phyloP scores from a whole-genome alignment of 2,888 invertebrate species.

The Rhimphoctona megacephalus region DNA sequence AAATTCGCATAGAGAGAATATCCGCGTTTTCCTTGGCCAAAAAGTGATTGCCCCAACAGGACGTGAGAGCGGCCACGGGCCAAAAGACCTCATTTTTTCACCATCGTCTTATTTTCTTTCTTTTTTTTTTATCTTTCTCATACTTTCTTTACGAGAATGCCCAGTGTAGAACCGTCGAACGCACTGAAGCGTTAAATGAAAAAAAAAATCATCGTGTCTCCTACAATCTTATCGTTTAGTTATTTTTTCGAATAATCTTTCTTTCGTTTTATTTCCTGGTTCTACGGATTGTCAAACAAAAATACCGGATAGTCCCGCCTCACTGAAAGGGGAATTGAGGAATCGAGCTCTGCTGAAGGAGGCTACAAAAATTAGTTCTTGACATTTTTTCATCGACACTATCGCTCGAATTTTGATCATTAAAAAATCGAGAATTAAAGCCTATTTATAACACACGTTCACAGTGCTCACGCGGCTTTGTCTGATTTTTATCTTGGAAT shows the following conservation, averaged over 20 bases:
- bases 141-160: neutral
- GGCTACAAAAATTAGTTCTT: neutral
- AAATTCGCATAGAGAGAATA: slow-evolving; percentile 36
- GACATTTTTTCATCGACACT: no score
- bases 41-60: slow-evolving; percentile 49
- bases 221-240: neutral
- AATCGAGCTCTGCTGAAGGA: neutral
- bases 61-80: slow-evolving; percentile 55
- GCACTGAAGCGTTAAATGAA: slow-evolving; percentile 24
- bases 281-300: neutral
- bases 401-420: no score
- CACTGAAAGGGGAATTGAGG: neutral
- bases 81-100: slow-evolving; percentile 54
- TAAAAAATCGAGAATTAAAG: no score
- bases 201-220: neutral
- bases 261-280: neutral
- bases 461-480: no score
- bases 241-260: neutral
- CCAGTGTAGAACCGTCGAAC: slow-evolving; percentile 27
- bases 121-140: neutral
- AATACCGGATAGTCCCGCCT: neutral
- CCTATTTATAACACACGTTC: no score
- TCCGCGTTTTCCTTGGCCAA: slow-evolving; percentile 51
- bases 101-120: slow-evolving; percentile 1
- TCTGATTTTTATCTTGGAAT: no score